These are phyloP conservation scores for Liparis tanakae DNA, from an alignment of 2,797 vertebrate genomes.

Conservation along the genomic window DNA sequence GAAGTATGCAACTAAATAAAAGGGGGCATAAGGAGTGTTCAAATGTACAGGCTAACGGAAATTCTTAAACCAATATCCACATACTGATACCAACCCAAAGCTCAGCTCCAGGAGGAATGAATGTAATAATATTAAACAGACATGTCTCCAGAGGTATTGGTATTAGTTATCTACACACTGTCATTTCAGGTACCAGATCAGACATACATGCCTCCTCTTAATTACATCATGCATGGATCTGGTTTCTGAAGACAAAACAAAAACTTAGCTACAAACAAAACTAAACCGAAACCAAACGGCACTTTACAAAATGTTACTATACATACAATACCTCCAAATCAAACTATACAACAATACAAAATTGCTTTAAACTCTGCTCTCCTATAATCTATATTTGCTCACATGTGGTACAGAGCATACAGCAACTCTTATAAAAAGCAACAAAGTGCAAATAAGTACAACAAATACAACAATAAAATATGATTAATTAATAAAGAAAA, in stretches of 20 bases:
- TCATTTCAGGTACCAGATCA: slow-evolving; percentile 64
- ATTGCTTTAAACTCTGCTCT: slow-evolving; percentile 51
- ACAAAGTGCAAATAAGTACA: slow-evolving; percentile 44
- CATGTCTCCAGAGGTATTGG: slow-evolving; percentile 56
- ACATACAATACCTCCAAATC: slow-evolving; percentile 67
- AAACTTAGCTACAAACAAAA: slow-evolving; percentile 52
- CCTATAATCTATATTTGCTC: slow-evolving; percentile 53
- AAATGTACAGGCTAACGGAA: slow-evolving; percentile 27
- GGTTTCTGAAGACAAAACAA: slow-evolving; percentile 64
- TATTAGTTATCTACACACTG: slow-evolving; percentile 70
- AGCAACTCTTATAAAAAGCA: slow-evolving; percentile 48
- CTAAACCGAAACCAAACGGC: slow-evolving; percentile 67
- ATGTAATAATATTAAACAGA: slow-evolving; percentile 43
- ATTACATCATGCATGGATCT: slow-evolving; percentile 73
- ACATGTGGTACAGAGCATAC: slow-evolving; percentile 49
- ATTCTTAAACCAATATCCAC: slow-evolving; percentile 37
- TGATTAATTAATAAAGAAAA: slow-evolving; percentile 48
- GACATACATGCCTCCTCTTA: slow-evolving; percentile 61
- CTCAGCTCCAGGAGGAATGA: slow-evolving; percentile 27
- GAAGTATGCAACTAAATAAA: slow-evolving; percentile 31
- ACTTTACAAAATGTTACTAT: slow-evolving; percentile 80
- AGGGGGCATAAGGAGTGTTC: background rate
- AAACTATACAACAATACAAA: slow-evolving; percentile 73
- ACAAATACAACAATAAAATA: slow-evolving; percentile 63
- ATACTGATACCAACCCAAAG: slow-evolving; percentile 48